phyloP scores from a whole-genome alignment of 2,113 vertebrate genomes.

The Siphamia tubifer region DNA sequence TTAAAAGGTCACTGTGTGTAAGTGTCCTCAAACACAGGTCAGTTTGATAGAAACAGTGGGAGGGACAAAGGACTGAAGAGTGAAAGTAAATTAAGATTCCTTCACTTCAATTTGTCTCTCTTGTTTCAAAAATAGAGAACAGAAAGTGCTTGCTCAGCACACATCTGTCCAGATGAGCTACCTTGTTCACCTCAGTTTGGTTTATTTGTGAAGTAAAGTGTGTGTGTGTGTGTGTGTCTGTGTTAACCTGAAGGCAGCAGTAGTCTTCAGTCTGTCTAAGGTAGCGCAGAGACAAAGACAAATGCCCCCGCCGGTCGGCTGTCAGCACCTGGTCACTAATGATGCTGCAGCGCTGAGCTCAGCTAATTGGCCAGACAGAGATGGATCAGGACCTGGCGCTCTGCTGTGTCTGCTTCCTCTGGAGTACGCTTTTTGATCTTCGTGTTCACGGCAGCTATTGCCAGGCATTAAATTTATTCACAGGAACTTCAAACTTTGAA shows the following conservation, averaged over 20 bases:
- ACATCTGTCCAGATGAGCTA: constrained; percentile 17
- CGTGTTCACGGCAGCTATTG: constrained; percentile 15
- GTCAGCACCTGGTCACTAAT: constrained; percentile 71
- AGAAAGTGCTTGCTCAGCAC: constrained; percentile 29
- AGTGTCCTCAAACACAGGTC: background rate
- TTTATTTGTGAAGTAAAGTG: constrained; percentile 1
- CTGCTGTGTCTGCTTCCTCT: constrained; percentile 45
- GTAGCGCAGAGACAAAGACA: constrained; percentile 59
- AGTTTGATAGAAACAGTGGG: background rate
- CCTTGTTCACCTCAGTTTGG: constrained; percentile 12
- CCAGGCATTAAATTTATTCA: background rate
- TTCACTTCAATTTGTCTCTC: constrained; percentile 7
- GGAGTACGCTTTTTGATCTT: constrained; percentile 1
- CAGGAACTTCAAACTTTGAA: constrained; percentile 14
- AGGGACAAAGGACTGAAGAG: background rate
- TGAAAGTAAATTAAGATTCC: background rate
- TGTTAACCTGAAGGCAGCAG: constrained; percentile 32
- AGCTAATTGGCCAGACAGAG: constrained; percentile 73
- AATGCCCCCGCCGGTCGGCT: constrained; percentile 46
- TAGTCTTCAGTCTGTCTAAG: constrained; percentile 18
- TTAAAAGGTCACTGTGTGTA: too few relatives aligned
- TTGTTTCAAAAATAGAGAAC: constrained; percentile 1
- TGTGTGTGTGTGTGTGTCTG: constrained; percentile 18
- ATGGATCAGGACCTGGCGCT: constrained; percentile 67
- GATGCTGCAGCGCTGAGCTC: constrained; percentile 70